Evolutionary conservation across 2,113 vertebrate genomes (phyloP).

Genomic region (Micromys minutus): DNA sequence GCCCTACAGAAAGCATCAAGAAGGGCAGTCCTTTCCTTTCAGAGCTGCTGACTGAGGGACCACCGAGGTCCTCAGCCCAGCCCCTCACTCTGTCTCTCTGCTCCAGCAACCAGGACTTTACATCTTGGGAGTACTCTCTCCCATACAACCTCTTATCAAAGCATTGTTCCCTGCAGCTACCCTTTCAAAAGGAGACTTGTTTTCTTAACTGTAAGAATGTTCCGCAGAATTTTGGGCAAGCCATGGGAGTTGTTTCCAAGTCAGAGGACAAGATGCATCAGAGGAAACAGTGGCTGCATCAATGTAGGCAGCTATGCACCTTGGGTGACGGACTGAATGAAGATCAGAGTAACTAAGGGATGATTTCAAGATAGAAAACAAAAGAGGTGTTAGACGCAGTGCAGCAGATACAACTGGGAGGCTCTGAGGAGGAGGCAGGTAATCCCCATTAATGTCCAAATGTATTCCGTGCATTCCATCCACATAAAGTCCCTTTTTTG

Average conservation of each 20-base stretch:
- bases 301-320: neutral
- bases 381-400: neutral
- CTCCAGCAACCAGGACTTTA: neutral
- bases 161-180: neutral
- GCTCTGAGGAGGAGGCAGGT: neutral
- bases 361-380: neutral
- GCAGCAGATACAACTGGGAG: neutral
- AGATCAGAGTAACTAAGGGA: neutral
- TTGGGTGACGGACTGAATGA: neutral
- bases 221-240: neutral
- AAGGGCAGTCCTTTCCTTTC: neutral
- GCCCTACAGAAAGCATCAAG: rapidly evolving
- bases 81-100: neutral
- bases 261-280: neutral
- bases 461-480: neutral
- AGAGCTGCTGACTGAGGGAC: neutral
- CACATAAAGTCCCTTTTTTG: neutral
- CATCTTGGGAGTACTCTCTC: neutral
- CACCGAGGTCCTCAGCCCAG: neutral
- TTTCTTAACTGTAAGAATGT: neutral
- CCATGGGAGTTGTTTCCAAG: neutral
- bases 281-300: neutral
- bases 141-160: neutral
- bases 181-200: neutral
- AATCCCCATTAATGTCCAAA: neutral